These are phyloP conservation scores for Clitarchus hookeri DNA, from an alignment of 2,888 invertebrate species.

Conservation along the genomic window DNA sequence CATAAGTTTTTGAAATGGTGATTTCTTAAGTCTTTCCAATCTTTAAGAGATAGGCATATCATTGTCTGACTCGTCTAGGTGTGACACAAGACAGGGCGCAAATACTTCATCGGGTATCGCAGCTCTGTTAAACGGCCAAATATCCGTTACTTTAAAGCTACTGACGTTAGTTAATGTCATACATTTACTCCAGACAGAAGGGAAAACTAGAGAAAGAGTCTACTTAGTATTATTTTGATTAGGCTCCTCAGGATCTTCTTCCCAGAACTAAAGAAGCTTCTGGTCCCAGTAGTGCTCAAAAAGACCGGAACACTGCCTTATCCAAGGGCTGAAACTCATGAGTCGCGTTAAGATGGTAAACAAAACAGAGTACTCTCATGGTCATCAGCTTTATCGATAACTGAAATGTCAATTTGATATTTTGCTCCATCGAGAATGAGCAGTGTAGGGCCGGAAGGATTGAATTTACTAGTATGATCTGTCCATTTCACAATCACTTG, in stretches of 20 bases:
- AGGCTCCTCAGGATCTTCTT: slow-evolving; percentile 15
- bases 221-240: not conserved
- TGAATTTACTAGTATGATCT: not conserved
- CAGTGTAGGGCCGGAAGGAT: slow-evolving; percentile 8
- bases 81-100: not conserved
- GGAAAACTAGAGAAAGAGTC: not conserved
- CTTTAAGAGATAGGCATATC: not conserved
- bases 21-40: not conserved
- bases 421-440: slow-evolving; percentile 10
- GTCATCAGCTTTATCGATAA: not conserved
- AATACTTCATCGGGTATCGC: not conserved
- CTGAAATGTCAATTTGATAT: not conserved
- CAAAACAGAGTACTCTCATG: not conserved
- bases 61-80: not conserved
- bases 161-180: slow-evolving; percentile 10
- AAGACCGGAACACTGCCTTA: slow-evolving; percentile 17
- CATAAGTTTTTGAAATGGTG: not conserved
- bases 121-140: not conserved
- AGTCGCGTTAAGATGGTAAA: slow-evolving; percentile 16
- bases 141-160: not conserved
- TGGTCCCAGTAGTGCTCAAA: slow-evolving; percentile 10
- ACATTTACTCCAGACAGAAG: slow-evolving; percentile 21
- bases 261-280: not conserved
- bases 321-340: not conserved
- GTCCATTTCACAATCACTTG: not conserved